Conservation (phyloP, 2,888 invertebrate species). For the Salticus scenicus region DNA sequence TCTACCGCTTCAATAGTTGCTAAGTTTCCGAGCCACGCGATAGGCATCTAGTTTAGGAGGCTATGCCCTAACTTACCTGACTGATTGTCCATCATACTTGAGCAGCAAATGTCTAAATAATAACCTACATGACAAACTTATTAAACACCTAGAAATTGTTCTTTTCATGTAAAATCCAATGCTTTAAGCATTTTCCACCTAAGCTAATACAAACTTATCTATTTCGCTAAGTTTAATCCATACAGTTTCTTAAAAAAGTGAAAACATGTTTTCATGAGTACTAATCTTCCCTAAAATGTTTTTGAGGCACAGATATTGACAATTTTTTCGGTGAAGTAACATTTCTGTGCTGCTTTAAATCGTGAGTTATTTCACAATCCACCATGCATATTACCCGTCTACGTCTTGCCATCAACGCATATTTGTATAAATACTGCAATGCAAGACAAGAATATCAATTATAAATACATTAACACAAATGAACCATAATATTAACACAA, state of each 20-base stretch:
- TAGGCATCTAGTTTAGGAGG: too few species aligned
- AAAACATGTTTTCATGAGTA: not conserved
- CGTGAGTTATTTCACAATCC: too few species aligned
- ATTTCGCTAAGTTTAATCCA: not conserved
- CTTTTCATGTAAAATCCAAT: slow-evolving; percentile 5
- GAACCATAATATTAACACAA: too few species aligned
- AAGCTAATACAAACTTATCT: not conserved
- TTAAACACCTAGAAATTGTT: slow-evolving; percentile 27
- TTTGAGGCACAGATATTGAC: slow-evolving; percentile 12
- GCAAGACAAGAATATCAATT: too few species aligned
- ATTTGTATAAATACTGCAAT: too few species aligned
- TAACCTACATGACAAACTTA: slow-evolving; percentile 45
- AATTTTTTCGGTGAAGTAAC: not conserved
- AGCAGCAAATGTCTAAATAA: slow-evolving; percentile 45
- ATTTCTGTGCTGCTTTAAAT: too few species aligned
- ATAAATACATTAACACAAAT: too few species aligned
- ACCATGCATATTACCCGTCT: too few species aligned
- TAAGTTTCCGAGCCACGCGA: too few species aligned
- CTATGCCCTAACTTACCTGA: too few species aligned
- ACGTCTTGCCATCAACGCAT: too few species aligned
- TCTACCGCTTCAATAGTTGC: too few species aligned
- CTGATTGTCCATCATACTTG: slow-evolving; percentile 60
- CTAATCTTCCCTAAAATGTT: not conserved
- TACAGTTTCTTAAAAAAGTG: slow-evolving; percentile 11
- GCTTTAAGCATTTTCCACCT: not conserved